Evolutionary conservation across 2,113 vertebrate species (phyloP).

Genomic region (Rhegmatorhina hoffmannsi): DNA sequence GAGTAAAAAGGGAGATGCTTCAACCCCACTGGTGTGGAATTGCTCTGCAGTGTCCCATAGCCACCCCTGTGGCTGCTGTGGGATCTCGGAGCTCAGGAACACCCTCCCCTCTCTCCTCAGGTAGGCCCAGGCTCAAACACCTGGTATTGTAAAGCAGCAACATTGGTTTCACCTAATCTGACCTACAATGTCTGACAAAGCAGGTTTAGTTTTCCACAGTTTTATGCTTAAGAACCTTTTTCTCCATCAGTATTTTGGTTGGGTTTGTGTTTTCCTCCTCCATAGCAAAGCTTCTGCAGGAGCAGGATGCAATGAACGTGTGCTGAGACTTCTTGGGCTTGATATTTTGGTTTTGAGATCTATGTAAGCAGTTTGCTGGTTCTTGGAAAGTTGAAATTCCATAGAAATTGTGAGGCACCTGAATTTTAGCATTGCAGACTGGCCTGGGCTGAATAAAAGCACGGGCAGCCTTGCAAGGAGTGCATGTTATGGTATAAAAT

Average conservation of each 20-base stretch:
- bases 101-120: fast-evolving
- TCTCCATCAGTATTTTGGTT: not conserved
- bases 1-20: conserved; percentile 20
- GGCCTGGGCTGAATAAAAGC: not conserved
- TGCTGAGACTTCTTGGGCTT: not conserved
- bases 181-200: not conserved
- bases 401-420: not conserved
- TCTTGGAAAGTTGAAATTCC: not conserved
- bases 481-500: conserved; percentile 59
- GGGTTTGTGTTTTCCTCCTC: not conserved
- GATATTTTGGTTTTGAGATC: not conserved
- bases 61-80: not conserved
- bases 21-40: not conserved
- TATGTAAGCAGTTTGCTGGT: fast-evolving
- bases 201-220: not conserved
- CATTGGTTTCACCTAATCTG: not conserved
- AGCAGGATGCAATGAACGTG: not conserved
- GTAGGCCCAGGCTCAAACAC: not conserved
- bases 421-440: not conserved
- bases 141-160: not conserved
- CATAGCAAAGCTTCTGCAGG: not conserved
- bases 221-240: not conserved
- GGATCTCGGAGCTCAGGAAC: fast-evolving
- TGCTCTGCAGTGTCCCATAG: not conserved
- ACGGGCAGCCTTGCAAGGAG: conserved; percentile 4